Conservation (phyloP, 2,888 invertebrate genomes). For the Tethea ocularis region DNA sequence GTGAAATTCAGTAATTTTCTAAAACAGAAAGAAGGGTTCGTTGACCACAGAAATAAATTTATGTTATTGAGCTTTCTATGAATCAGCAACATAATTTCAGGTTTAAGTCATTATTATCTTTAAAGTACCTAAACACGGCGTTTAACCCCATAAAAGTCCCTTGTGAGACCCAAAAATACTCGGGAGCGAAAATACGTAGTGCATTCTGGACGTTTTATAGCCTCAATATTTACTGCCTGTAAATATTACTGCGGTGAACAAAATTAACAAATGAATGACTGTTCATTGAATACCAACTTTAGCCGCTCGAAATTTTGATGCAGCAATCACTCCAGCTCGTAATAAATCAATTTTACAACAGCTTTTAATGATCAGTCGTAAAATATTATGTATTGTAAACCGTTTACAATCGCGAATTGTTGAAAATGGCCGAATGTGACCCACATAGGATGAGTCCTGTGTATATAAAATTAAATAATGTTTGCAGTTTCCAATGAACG, state of each 20-base stretch:
- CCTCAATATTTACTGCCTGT: conserved; percentile 69
- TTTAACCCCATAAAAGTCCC: conserved; percentile 11
- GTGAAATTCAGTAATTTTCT: too few species aligned
- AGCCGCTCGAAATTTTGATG: conserved; percentile 60
- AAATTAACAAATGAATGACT: conserved; percentile 78
- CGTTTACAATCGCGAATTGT: conserved; percentile 25
- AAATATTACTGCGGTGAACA: conserved; percentile 68
- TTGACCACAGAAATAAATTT: too few species aligned
- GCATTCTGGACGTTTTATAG: conserved; percentile 63
- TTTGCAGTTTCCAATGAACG: conserved; percentile 48
- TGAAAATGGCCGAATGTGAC: conserved; percentile 23
- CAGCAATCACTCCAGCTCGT: conserved; percentile 58
- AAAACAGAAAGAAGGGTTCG: too few species aligned
- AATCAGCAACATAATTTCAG: neutral
- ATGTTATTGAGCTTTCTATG: neutral
- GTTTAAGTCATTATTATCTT: neutral
- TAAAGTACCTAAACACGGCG: conserved; percentile 7
- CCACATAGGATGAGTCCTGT: conserved; percentile 22
- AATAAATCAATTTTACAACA: conserved; percentile 78
- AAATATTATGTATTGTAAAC: conserved; percentile 62
- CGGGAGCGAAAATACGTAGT: conserved; percentile 60
- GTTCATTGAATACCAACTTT: conserved; percentile 72
- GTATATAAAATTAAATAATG: conserved; percentile 43
- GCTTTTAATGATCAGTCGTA: conserved; percentile 72
- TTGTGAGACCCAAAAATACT: conserved; percentile 14